Percentiles rank a stretch among this genome's conserved stretches.
Conservation (phyloP, 2,797 vertebrate genomes). For the Melanotaenia pygmaea region DNA sequence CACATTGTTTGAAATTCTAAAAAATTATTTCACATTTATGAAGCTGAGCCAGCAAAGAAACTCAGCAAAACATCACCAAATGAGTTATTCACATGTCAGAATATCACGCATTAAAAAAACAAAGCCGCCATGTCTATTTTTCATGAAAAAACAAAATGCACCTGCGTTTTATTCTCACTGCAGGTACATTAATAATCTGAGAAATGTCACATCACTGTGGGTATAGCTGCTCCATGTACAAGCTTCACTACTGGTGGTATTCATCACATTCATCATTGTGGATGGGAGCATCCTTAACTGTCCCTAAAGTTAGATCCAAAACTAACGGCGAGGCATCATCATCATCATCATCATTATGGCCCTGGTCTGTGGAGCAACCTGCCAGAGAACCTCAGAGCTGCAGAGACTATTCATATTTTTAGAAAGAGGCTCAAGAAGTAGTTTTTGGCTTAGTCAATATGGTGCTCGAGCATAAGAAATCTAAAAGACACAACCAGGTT, state of each 20-base stretch:
- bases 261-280: background rate
- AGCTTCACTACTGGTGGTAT: background rate
- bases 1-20: constrained; percentile 21
- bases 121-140: constrained; percentile 17
- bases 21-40: constrained; percentile 18
- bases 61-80: background rate
- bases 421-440: no score
- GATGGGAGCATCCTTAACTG: no score
- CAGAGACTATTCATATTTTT: no score
- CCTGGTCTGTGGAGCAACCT: no score
- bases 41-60: constrained; percentile 40
- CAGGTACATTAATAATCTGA: background rate
- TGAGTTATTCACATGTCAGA: constrained; percentile 42
- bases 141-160: background rate
- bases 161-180: background rate
- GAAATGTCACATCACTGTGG: background rate
- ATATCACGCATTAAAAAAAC: constrained; percentile 14
- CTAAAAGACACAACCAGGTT: no score
- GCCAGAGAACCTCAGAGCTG: no score
- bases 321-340: no score
- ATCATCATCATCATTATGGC: no score
- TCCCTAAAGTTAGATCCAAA: no score
- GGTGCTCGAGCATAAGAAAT: no score
- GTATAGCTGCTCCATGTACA: background rate
- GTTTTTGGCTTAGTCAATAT: no score